These are phyloP conservation scores for Temnothorax longispinosus DNA, from an alignment of 1,140 invertebrate species.

Conservation along the genomic window DNA sequence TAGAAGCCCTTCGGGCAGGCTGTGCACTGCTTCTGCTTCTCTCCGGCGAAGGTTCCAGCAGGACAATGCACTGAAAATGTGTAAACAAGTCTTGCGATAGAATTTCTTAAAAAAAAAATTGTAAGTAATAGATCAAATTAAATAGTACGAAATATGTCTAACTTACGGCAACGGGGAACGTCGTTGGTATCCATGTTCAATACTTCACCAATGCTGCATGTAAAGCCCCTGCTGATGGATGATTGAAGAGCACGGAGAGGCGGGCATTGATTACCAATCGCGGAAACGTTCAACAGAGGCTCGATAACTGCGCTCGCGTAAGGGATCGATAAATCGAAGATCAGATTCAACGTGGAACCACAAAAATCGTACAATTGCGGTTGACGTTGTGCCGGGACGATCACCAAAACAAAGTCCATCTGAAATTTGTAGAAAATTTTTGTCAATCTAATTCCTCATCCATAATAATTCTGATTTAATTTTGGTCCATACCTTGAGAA, in stretches of 20 bases:
- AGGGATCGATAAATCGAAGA: slow-evolving; percentile 97
- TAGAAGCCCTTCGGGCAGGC: slow-evolving; percentile 96
- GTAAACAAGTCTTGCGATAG: not conserved
- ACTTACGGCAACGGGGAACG: slow-evolving; percentile 96
- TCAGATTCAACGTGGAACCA: slow-evolving; percentile 96
- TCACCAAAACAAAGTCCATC: slow-evolving; percentile 95
- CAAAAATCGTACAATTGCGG: slow-evolving; percentile 97
- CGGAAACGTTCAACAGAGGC: slow-evolving; percentile 94
- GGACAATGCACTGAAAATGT: slow-evolving; percentile 94
- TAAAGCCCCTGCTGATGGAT: slow-evolving; percentile 95
- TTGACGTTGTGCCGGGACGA: slow-evolving; percentile 94
- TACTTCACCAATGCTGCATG: slow-evolving; percentile 96
- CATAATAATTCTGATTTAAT: not conserved
- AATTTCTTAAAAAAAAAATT: slow-evolving; percentile 54
- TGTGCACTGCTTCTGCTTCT: slow-evolving; percentile 95
- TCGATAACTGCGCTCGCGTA: slow-evolving; percentile 96
- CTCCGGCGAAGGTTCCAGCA: slow-evolving; percentile 96
- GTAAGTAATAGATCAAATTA: not conserved
- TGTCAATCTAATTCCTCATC: not conserved
- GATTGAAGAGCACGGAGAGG: slow-evolving; percentile 94
- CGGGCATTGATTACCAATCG: slow-evolving; percentile 96
- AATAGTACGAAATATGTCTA: slow-evolving; percentile 72
- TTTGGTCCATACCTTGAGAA: slow-evolving; percentile 87
- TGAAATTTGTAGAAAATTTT: slow-evolving; percentile 66
- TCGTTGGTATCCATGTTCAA: slow-evolving; percentile 96